Evolutionary conservation across 2,113 vertebrate species (phyloP).

Genomic region (Oreotragus oreotragus): DNA sequence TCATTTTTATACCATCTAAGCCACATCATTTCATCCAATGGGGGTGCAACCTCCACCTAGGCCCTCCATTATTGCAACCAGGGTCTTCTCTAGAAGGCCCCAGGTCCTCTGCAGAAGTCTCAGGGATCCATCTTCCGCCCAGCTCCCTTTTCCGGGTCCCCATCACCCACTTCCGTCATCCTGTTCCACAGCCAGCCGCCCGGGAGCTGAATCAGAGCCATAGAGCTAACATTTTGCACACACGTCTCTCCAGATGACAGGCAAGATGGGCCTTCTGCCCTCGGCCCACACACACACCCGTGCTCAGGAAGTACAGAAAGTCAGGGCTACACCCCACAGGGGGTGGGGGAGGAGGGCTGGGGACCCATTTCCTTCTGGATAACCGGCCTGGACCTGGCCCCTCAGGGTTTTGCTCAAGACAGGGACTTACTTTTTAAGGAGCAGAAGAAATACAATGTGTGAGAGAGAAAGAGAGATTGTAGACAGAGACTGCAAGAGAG

Average conservation of each 20-base stretch:
- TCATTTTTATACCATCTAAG: neutral
- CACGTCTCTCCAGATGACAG: constrained; percentile 77
- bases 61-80: neutral
- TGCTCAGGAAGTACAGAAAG: constrained; percentile 68
- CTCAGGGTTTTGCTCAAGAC: neutral
- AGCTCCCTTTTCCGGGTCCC: constrained; percentile 1
- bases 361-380: neutral
- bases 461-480: neutral
- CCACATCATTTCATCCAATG: neutral
- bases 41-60: neutral
- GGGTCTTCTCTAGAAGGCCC: neutral
- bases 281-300: constrained; percentile 69
- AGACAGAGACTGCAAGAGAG: neutral
- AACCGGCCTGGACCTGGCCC: neutral
- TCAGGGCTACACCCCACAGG: constrained; percentile 39
- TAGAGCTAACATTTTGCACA: constrained; percentile 74
- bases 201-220: constrained; percentile 71
- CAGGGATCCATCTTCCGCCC: neutral
- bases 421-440: neutral
- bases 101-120: neutral
- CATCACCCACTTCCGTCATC: constrained; percentile 33
- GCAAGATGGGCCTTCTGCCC: constrained; percentile 77
- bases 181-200: constrained; percentile 56
- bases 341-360: neutral
- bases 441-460: neutral